These are phyloP conservation scores for Ectobius pallidus DNA, from an alignment of 2,888 invertebrate species.

Conservation along the genomic window DNA sequence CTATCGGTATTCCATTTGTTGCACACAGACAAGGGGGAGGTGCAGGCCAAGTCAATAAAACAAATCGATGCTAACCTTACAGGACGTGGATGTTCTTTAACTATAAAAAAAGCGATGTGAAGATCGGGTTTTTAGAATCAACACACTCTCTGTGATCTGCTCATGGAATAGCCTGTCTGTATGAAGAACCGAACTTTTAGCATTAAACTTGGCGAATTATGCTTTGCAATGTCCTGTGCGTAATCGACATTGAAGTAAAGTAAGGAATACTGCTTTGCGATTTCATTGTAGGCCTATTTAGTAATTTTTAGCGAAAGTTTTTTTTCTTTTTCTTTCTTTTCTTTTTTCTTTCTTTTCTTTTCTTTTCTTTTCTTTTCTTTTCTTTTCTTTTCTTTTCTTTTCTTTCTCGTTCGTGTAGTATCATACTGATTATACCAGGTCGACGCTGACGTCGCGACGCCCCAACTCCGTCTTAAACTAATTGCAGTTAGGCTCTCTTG, in stretches of 20 bases:
- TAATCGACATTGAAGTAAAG: no score
- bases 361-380: neutral
- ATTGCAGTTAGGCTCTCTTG: no score
- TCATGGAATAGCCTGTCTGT: no score
- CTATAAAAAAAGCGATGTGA: no score
- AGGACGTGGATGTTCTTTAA: neutral
- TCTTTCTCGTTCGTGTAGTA: neutral
- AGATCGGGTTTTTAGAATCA: no score
- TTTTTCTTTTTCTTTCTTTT: neutral
- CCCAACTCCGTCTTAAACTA: no score
- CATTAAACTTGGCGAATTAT: no score
- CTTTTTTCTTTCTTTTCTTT: neutral
- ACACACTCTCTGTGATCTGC: no score
- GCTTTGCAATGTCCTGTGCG: no score
- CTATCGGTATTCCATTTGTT: conserved; percentile 29
- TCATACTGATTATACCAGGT: neutral
- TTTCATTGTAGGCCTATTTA: neutral
- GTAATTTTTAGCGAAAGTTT: neutral
- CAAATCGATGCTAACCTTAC: neutral
- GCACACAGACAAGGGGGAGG: conserved; percentile 1
- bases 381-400: neutral
- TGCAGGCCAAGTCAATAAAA: conserved; percentile 2
- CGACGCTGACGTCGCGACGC: no score
- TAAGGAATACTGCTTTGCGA: neutral
- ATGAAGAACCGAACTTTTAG: no score